Base-by-base conservation (phyloP, 2,888 invertebrate species). In the Drosophila falleni region DNA sequence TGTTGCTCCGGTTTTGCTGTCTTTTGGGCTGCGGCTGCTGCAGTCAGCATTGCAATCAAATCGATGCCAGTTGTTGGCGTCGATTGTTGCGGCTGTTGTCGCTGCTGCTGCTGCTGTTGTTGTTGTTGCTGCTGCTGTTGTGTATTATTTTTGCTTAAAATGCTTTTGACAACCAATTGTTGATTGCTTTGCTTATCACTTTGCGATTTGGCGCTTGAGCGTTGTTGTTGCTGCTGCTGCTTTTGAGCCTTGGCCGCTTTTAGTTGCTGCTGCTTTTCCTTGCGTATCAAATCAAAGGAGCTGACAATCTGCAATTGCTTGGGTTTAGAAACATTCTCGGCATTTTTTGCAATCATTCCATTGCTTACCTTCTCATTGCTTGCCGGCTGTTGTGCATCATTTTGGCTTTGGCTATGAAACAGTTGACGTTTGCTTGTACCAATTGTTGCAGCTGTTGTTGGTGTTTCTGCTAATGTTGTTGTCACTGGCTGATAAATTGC, bases 401-500 rank as follows among this genome's bases (percentile, higher is more conserved):
- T 90, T 72, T 92, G 92, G 81, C 92, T 92, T 82, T 92, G 92
- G 82, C 92, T 92, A 71, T 92, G 92, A 72, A 92, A 91, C 80
- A 92, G 81, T 81, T 92, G 92, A 51, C 92, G 90, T 75, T 91
- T 92, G 51, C 90, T 87, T 51, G 74, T 73, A 26, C 60, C 54
- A 19, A 59, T 63, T 42, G 49, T 15, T 62, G 47, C 41, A 56
- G 47, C 26, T 58, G 53, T 44, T 41, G 64, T 31, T 62, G 56
- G 23, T 26, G 66, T 54, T 56, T 56, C 58, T 46, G 60, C 29
- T 29, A 29, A 29, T n/a, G 55, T 51, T 50, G 59, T 31, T 37
- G 62, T 68, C n/a, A 26, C 44, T 44, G 44, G 23, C 23, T 44
- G 23, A 23, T 23, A 23, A 26, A 13, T 23, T 39, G 67, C 53